Evolutionary conservation across 2,888 invertebrate genomes (phyloP).

Genomic region (Theretra japonica): DNA sequence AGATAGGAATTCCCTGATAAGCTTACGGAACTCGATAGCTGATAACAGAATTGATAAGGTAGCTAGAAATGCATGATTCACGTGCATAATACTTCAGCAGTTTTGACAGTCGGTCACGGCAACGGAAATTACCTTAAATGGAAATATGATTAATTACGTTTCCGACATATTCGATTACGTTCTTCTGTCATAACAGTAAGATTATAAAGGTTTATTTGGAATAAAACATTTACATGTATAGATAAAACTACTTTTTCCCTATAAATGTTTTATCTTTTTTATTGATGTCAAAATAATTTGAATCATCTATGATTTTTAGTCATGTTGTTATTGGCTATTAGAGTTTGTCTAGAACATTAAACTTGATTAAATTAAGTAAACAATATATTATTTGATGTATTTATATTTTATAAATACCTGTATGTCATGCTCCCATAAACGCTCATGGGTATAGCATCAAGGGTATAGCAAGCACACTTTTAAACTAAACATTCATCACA

Average conservation of each 20-base stretch:
- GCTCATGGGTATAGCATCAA: no score
- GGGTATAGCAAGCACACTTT: no score
- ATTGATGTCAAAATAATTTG: neutral
- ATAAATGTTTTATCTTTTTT: neutral
- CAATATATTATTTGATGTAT: no score
- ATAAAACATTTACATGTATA: neutral
- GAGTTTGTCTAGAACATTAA: no score
- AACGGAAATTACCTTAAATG: slow-evolving; percentile 9
- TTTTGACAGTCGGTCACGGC: neutral
- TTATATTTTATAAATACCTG: no score
- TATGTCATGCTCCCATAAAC: no score
- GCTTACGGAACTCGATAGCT: slow-evolving; percentile 1
- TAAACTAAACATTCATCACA: no score
- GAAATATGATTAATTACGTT: neutral
- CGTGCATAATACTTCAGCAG: neutral
- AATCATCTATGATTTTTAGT: neutral
- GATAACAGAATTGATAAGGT: slow-evolving; percentile 2
- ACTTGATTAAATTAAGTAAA: no score
- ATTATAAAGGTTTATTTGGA: slow-evolving; percentile 1
- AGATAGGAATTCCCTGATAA: slow-evolving; percentile 3
- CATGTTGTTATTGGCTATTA: no score
- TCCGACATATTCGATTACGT: neutral
- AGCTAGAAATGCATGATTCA: slow-evolving; percentile 15
- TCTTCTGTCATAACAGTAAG: slow-evolving; percentile 4
- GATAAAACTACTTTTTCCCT: neutral